These are phyloP conservation scores for Eulemur mongoz DNA, from an alignment of 2,797 vertebrate species.

Conservation along the genomic window DNA sequence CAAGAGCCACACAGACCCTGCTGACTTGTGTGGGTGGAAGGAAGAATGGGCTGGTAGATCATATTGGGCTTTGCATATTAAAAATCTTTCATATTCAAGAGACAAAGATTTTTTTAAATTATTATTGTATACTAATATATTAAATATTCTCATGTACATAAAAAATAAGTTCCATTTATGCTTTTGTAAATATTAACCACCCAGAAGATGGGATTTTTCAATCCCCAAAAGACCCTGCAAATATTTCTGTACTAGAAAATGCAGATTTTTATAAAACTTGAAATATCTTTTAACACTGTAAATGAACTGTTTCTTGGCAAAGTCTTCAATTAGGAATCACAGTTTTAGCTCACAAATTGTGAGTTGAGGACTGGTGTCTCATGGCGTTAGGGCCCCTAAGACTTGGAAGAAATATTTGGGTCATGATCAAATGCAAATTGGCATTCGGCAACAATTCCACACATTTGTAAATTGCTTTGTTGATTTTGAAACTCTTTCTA, in stretches of 20 bases:
- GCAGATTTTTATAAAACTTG: background rate
- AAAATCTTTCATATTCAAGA: background rate
- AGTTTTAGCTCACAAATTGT: background rate
- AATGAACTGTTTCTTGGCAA: conserved; percentile 8
- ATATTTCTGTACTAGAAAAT: background rate
- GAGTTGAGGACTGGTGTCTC: background rate
- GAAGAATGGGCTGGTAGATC: background rate
- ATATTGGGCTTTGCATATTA: background rate
- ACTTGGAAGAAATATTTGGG: background rate
- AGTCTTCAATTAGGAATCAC: background rate
- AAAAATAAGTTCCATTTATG: background rate
- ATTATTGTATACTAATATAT: background rate
- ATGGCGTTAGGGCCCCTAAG: background rate
- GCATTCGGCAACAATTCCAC: background rate
- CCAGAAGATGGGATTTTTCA: background rate
- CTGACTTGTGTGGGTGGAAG: background rate
- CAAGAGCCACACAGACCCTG: background rate
- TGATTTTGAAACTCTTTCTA: background rate
- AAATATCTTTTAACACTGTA: conserved; percentile 13
- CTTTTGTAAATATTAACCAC: background rate
- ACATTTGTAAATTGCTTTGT: background rate
- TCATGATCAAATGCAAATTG: background rate
- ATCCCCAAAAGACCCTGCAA: background rate
- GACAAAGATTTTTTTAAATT: background rate
- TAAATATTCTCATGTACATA: background rate